Evolutionary conservation across 2,888 invertebrate genomes (phyloP), one percentile per base, ranked within the genome.

Genomic region (Eudasyphora cyanicolor): DNA sequence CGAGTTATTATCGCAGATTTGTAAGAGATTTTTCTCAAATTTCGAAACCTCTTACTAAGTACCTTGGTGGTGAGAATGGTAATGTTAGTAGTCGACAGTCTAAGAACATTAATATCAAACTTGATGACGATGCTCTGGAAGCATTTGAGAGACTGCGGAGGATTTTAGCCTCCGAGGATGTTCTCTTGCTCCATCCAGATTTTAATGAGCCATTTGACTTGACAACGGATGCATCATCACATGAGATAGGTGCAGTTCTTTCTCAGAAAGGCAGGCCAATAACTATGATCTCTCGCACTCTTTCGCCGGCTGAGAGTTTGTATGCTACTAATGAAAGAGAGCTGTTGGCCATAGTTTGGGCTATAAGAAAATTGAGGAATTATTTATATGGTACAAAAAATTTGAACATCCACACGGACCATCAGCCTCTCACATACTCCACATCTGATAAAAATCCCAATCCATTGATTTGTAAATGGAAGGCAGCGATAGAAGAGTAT

Each of bases 1-100:
- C 81, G 12, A 62, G 71, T 14, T 81, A 70, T n/a, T 76, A 76
- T 17, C 75, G 80, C 4, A 51, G 64, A 4, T 80, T 80, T 17
- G 57, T 80, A 8, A 70, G 69, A 64, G 49, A 81, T 71, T 76
- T 76, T 27, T 49, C 80, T 0, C 27, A 69, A 21, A 80, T 80
- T 19, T 27, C 64, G 38, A 79, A 79, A 27, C 67, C 64, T 19
- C 54, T 73, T 10, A 84, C 82, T 27, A 67, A 75, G 49, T 80
- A 60, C 32, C 73, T 85, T n/a, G 69, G 76, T 10, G 79, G 85
- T 8, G 77, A 85, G 21, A 86, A 82, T n/a, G 85, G 76, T 17
- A 32, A 80, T 51, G 57, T 81, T 17, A 49, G 62, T 6, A n/a
- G 60, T 35, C 49, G 54, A 14, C 45, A 76, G 19, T 76, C 81